A percentile compares a stretch with the other conserved stretches of the same genome.
Evolutionary conservation across 2,113 vertebrate genomes (phyloP).

Genomic region (Orycteropus afer): DNA sequence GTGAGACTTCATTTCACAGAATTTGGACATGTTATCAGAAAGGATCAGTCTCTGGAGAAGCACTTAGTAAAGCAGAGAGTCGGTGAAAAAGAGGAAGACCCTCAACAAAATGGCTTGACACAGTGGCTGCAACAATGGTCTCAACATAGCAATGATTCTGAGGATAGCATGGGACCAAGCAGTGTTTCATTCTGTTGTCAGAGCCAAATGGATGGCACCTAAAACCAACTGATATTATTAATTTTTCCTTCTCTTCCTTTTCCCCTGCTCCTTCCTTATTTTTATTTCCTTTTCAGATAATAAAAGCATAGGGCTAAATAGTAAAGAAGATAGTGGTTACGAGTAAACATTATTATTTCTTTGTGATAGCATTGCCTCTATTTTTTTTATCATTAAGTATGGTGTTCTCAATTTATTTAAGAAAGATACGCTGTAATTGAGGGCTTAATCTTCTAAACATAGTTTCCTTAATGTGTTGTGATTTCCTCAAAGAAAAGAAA

Average conservation of each 20-base stretch:
- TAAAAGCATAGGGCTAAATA: not conserved
- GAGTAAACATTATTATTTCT: not conserved
- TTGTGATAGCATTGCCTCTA: not conserved
- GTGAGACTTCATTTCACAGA: not conserved
- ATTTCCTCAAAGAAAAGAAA: not conserved
- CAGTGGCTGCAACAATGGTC: not conserved
- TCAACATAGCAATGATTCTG: too few species aligned
- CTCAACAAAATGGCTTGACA: not conserved
- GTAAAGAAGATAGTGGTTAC: not conserved
- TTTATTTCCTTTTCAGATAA: conserved; percentile 16
- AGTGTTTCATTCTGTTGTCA: too few species aligned
- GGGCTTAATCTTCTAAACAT: conserved; percentile 21
- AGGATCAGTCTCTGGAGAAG: not conserved
- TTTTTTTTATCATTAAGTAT: not conserved
- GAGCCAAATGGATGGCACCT: too few species aligned
- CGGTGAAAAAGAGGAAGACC: not conserved
- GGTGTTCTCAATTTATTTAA: not conserved
- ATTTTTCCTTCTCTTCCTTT: not conserved
- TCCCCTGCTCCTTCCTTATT: not conserved
- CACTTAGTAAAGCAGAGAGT: not conserved
- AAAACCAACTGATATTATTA: not conserved
- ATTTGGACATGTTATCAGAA: not conserved
- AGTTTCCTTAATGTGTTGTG: not conserved
- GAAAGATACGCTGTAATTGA: not conserved
- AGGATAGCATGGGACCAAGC: too few species aligned